Percentiles rank a stretch among this genome's conserved stretches.
These are phyloP conservation scores for Gymnothorax javanicus DNA, from an alignment of 2,797 vertebrate genomes.

Conservation along the genomic window DNA sequence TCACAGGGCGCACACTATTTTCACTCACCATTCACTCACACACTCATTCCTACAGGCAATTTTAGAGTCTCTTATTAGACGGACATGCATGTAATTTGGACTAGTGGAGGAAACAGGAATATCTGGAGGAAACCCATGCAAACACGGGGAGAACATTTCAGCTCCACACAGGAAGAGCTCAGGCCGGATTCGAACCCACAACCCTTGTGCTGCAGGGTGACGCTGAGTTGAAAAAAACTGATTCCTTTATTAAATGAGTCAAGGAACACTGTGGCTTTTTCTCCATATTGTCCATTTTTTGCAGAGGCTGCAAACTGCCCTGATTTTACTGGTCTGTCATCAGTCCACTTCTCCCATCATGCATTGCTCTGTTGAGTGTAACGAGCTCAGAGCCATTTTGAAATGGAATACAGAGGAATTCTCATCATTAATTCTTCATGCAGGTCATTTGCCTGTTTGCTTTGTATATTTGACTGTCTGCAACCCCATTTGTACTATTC, in stretches of 20 bases:
- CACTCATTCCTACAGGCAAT: too few species aligned
- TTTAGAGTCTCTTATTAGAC: too few species aligned
- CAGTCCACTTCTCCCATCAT: neutral
- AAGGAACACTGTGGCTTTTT: neutral
- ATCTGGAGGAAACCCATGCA: too few species aligned
- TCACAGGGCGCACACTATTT: too few species aligned
- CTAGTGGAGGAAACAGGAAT: too few species aligned
- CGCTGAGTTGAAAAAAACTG: neutral
- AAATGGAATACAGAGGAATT: neutral
- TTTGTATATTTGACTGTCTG: neutral
- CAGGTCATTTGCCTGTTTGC: neutral
- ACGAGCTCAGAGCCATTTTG: neutral
- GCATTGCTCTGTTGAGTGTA: neutral
- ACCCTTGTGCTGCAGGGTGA: too few species aligned
- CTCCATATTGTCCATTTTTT: neutral
- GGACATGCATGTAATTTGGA: too few species aligned
- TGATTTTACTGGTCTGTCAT: neutral
- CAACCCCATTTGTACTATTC: neutral
- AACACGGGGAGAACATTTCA: too few species aligned
- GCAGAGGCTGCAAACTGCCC: neutral
- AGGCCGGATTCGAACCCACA: too few species aligned
- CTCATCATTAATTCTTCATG: neutral
- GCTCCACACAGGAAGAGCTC: too few species aligned
- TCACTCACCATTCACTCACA: too few species aligned
- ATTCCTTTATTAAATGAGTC: neutral